Evolutionary conservation across 2,113 vertebrate species (phyloP).

Genomic region (Crocuta crocuta): DNA sequence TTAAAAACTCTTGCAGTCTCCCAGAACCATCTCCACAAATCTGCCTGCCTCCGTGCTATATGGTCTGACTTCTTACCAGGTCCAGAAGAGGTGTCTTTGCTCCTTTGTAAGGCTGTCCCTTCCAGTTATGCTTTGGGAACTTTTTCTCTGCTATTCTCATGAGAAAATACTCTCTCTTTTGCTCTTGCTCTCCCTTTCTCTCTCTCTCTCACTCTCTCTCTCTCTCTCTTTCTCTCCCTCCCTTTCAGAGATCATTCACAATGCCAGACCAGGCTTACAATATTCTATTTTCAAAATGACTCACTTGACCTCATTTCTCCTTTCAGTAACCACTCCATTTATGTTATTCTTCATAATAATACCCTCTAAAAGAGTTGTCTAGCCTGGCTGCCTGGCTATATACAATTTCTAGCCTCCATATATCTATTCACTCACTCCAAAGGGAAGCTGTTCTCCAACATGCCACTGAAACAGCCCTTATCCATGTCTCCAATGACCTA

Average conservation of each 20-base stretch:
- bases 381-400: not conserved
- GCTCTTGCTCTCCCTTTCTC: not conserved
- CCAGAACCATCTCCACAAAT: not conserved
- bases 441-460: not conserved
- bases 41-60: not conserved
- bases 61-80: not conserved
- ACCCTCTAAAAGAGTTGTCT: not conserved
- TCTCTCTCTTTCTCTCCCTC: not conserved
- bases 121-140: not conserved
- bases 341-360: not conserved
- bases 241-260: not conserved
- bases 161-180: not conserved
- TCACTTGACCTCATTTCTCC: not conserved
- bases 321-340: not conserved
- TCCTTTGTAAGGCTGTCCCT: not conserved
- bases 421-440: not conserved
- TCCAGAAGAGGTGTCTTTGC: not conserved
- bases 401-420: not conserved
- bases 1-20: not conserved
- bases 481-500: not conserved
- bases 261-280: not conserved
- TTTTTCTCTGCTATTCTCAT: not conserved
- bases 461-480: not conserved
- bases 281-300: not conserved
- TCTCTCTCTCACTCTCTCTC: too few relatives aligned